A percentile compares a stretch with the other conserved stretches of the same genome.
phyloP scores from a whole-genome alignment of 2,113 vertebrate species.

The Macrotus californicus region DNA sequence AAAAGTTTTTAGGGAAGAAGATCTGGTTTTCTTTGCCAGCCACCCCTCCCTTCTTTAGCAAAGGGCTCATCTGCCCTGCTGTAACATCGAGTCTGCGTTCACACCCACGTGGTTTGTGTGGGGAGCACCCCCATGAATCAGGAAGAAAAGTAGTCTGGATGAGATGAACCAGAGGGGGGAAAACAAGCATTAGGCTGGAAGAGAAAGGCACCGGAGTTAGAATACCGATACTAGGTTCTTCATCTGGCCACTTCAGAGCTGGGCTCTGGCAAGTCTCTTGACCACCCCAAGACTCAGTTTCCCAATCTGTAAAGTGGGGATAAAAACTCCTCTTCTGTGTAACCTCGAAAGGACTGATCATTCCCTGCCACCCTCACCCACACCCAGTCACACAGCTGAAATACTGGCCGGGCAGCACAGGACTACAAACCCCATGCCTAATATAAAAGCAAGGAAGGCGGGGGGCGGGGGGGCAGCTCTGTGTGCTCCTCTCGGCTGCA shows the following conservation, averaged over 20 bases:
- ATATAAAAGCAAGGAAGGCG: rapidly evolving
- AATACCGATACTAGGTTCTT: background rate
- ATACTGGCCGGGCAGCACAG: background rate
- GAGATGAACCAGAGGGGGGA: background rate
- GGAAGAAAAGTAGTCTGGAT: background rate
- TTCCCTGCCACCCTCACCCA: background rate
- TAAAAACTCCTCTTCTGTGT: background rate
- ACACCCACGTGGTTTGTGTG: background rate
- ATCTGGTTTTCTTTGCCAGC: background rate
- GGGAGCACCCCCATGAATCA: background rate
- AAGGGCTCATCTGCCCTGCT: background rate
- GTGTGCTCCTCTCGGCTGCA: background rate
- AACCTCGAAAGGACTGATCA: background rate
- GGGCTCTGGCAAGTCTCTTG: background rate
- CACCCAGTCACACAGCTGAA: background rate
- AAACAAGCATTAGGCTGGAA: background rate
- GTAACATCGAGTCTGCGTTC: background rate
- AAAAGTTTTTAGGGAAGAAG: background rate
- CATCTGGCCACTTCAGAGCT: background rate
- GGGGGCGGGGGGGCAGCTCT: background rate
- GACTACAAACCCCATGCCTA: background rate
- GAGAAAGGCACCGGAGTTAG: background rate
- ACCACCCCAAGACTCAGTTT: background rate
- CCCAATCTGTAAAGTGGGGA: background rate
- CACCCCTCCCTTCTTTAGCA: background rate